Evolutionary conservation across 2,888 invertebrate genomes (phyloP).

Genomic region (Arrhopalites spinosus): DNA sequence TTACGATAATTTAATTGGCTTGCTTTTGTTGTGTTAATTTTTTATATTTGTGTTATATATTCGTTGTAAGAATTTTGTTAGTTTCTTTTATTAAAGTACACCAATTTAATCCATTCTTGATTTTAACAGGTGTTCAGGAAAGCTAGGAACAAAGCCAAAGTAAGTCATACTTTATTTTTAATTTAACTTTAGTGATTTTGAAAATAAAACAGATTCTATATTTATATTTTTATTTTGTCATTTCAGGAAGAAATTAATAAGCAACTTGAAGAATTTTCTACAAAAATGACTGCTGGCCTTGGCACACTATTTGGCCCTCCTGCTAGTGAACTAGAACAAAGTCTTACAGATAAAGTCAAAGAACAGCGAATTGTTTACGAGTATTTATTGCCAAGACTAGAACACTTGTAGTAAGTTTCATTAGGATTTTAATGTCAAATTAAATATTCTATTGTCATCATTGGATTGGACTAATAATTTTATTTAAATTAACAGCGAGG

Average conservation of each 20-base stretch:
- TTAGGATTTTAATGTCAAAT: neutral
- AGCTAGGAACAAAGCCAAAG: slow-evolving; percentile 78
- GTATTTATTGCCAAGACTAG: slow-evolving; percentile 73
- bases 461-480: neutral
- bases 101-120: slow-evolving; percentile 14
- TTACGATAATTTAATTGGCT: neutral
- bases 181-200: too few species aligned
- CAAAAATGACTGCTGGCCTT: slow-evolving; percentile 74
- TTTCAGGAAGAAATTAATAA: slow-evolving; percentile 72
- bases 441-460: neutral
- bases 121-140: slow-evolving; percentile 74
- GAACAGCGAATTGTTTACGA: slow-evolving; percentile 77
- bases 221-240: too few species aligned
- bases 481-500: slow-evolving; percentile 62
- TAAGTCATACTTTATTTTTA: too few species aligned
- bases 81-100: neutral
- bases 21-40: neutral
- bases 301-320: slow-evolving; percentile 89
- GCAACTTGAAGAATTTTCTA: slow-evolving; percentile 82
- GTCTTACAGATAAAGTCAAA: slow-evolving; percentile 76
- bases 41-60: neutral
- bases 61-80: too few species aligned
- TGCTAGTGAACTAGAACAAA: slow-evolving; percentile 77
- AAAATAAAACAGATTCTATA: too few species aligned
- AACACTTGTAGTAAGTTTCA: slow-evolving; percentile 68